These are phyloP conservation scores for Pammene aurita DNA, from an alignment of 2,888 invertebrate genomes.

Conservation along the genomic window DNA sequence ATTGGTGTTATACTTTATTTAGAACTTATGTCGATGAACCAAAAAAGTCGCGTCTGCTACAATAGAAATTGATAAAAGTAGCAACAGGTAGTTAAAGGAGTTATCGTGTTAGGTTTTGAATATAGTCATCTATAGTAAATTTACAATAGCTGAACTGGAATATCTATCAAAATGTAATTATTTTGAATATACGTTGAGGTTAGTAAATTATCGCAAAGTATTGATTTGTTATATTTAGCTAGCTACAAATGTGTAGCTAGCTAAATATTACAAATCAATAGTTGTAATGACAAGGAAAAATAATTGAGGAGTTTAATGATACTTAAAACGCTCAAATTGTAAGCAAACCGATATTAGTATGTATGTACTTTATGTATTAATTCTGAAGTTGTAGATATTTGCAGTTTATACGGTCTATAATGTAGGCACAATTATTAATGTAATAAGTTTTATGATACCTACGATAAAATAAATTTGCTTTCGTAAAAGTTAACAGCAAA, in stretches of 20 bases:
- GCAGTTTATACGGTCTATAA: constrained; percentile 15
- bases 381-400: constrained; percentile 9
- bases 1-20: no score
- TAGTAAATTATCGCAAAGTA: background rate
- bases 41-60: no score
- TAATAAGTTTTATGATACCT: constrained; percentile 3
- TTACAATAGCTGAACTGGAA: no score
- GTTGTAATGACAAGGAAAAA: background rate
- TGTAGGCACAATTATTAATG: constrained; percentile 10
- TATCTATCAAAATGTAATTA: background rate
- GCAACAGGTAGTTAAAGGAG: no score
- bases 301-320: background rate
- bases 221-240: constrained; percentile 5
- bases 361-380: constrained; percentile 3
- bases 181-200: no score
- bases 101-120: no score
- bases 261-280: no score
- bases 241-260: no score
- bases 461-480: constrained; percentile 1
- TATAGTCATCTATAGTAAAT: no score
- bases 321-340: constrained; percentile 20
- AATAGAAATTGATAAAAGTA: no score
- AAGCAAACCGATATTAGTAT: constrained; percentile 11
- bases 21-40: no score
- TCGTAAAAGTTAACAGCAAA: constrained; percentile 5